Evolutionary conservation across 2,113 vertebrate genomes (phyloP).

Genomic region (Sebastes fasciatus): DNA sequence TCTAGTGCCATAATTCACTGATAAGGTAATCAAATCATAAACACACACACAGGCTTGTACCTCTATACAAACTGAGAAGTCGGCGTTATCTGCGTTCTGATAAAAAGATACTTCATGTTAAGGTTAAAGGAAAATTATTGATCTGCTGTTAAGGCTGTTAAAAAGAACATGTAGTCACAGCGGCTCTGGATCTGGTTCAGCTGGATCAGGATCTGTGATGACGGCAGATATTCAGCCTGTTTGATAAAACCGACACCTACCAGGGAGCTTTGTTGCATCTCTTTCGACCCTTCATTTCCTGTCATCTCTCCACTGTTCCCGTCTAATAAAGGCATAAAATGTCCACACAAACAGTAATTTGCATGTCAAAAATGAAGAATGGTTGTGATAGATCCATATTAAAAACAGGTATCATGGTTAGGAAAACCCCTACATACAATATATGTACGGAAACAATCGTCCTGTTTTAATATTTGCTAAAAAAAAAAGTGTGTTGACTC

Average conservation of each 20-base stretch:
- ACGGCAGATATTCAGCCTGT: neutral
- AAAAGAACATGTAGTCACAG: neutral
- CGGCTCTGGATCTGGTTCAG: neutral
- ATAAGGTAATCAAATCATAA: constrained; percentile 15
- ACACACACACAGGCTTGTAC: neutral
- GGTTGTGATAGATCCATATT: neutral
- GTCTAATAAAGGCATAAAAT: neutral
- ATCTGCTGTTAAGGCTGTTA: neutral
- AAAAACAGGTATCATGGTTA: neutral
- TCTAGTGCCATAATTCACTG: neutral
- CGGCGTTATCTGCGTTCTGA: neutral
- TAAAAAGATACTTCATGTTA: neutral
- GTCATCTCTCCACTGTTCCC: neutral
- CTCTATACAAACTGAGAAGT: neutral
- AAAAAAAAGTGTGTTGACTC: neutral
- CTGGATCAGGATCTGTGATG: neutral
- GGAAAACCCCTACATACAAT: too few species aligned
- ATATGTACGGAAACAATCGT: neutral
- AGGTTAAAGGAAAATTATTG: neutral
- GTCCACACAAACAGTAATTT: neutral
- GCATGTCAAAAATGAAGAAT: neutral
- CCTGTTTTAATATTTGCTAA: neutral
- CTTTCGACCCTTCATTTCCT: neutral
- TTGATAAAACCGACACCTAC: too few species aligned
- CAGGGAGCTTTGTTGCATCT: neutral